Base-by-base conservation (phyloP, 2,797 vertebrate genomes). In the Carcharodon carcharias region DNA sequence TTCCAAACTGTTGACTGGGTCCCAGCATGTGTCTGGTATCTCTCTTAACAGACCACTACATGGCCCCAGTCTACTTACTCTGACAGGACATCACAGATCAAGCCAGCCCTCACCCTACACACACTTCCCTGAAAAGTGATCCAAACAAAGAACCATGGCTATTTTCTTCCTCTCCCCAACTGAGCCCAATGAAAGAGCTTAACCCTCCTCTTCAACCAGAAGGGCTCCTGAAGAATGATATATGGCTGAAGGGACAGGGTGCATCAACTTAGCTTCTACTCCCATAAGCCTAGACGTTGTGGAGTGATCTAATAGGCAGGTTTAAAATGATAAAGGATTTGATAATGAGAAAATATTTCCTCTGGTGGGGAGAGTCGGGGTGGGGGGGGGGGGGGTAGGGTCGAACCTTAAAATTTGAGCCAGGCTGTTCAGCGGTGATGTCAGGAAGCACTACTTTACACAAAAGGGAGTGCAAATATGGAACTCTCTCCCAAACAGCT, bases 331-430 rank as follows among this genome's bases (percentile, higher is more conserved):
- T 45, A 23, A 80, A 16, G 0, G n/a, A 23, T 45, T 77, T 14
- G 28, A 77, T n/a, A 14, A 9, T 11, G 28, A 35, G 71, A 35
- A 77, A n/a, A 2, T n/a, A n/a, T 77, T 77, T 16, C 73, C 35
- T n/a, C 14, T 14, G n/a, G 1, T 5, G 73, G 31, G 31, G 28
- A 11, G 0, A n/a, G 11, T 3, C 8, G 9, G 0, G 28, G 14
- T 11, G 23, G 35, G 23, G 2, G 73, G 35, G 35, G 9, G 1
- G 65, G 65, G 65, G 0, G 23, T 11, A 14, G 1, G 0, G 23
- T 11, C 14, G 1, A n/a, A 77, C 35, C 73, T 77, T n/a, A n/a
- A 35, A n/a, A n/a, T 35, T 77, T 0, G 0, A 77, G 35, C 35
- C 12, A 7, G 82, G 82, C 40, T 18, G 6, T 50, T 50, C 18